Percentiles rank a stretch among this genome's conserved stretches.
phyloP scores from a whole-genome alignment of 2,888 invertebrate genomes.

The Caenorhabditis panamensis region DNA sequence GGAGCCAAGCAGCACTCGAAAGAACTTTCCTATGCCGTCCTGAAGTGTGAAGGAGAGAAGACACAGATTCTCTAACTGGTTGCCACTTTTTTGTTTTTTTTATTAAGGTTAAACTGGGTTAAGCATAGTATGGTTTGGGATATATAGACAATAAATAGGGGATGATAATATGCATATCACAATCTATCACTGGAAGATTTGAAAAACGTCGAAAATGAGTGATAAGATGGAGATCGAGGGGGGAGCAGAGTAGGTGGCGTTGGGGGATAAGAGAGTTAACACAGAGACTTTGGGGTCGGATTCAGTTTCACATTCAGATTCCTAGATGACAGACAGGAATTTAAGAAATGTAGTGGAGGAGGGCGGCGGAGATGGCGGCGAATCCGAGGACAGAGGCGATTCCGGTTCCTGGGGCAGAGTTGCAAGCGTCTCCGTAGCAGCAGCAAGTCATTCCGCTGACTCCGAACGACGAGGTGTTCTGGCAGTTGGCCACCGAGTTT shows the following conservation, averaged over 20 bases:
- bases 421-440: conserved; percentile 66
- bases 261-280: conserved; percentile 13
- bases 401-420: conserved; percentile 40
- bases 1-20: conserved; percentile 55
- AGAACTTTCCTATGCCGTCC: conserved; percentile 47
- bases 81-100: conserved; percentile 22
- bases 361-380: conserved; percentile 9
- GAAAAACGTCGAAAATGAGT: not conserved
- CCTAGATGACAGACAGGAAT: not conserved
- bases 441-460: conserved; percentile 44
- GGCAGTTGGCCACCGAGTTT: conserved; percentile 58
- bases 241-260: not conserved
- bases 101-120: conserved; percentile 9
- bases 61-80: conserved; percentile 35
- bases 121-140: not conserved
- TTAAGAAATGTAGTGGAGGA: conserved; percentile 17
- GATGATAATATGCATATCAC: not conserved
- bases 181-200: conserved; percentile 4
- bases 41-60: conserved; percentile 40
- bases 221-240: not conserved
- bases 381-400: conserved; percentile 22
- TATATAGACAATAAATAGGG: not conserved
- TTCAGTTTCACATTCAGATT: too few relatives aligned
- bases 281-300: not conserved
- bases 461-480: conserved; percentile 45